A percentile compares a stretch with the other conserved stretches of the same genome.
phyloP scores from a whole-genome alignment of 2,113 vertebrate species.

The Ahaetulla prasina region DNA sequence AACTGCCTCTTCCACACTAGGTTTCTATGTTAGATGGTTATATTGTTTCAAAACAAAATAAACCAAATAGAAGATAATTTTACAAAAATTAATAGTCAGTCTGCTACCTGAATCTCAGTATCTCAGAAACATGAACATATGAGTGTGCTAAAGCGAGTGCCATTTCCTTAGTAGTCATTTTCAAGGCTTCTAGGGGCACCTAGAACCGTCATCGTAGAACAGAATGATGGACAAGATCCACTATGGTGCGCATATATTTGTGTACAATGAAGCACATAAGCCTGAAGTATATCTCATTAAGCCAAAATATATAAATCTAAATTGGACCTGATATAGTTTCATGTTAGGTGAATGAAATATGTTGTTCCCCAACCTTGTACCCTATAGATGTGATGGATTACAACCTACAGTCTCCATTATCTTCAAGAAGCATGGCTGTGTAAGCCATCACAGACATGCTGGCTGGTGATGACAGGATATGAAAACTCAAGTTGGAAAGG shows the following conservation, averaged over 20 bases:
- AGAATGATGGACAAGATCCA: neutral
- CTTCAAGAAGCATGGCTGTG: neutral
- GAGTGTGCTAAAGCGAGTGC: neutral
- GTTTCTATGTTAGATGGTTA: neutral
- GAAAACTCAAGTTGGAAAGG: neutral
- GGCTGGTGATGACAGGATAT: neutral
- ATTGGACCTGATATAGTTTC: neutral
- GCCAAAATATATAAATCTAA: neutral
- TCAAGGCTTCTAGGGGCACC: neutral
- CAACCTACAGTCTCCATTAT: neutral
- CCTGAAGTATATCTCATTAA: neutral
- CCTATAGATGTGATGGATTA: neutral
- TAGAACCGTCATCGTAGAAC: neutral
- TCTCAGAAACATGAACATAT: neutral
- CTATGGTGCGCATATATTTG: neutral
- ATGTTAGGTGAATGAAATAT: neutral
- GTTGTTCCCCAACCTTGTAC: neutral
- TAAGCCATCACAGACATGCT: neutral
- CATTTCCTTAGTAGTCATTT: neutral
- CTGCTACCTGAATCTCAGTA: neutral
- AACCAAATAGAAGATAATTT: neutral
- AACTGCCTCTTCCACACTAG: neutral
- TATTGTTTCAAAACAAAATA: neutral
- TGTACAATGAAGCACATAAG: neutral
- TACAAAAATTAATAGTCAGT: neutral